Conservation (phyloP, 1,140 invertebrate genomes). For the Steinernema feltiae region DNA sequence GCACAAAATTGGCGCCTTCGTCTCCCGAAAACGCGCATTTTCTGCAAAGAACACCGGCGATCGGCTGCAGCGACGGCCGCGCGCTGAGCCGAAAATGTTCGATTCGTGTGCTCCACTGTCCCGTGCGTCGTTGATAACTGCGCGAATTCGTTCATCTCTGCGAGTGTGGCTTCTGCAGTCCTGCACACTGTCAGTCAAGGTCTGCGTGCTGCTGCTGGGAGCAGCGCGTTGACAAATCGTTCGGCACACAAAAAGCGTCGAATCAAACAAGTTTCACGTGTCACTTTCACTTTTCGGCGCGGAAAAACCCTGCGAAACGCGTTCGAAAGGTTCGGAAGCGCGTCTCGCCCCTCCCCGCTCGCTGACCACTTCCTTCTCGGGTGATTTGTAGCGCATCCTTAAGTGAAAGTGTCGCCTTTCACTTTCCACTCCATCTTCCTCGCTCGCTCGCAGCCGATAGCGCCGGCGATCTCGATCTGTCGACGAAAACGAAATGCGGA, state of each 20-base stretch:
- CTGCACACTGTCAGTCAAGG: too few species aligned
- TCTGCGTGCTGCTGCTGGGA: too few species aligned
- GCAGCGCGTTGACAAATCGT: not conserved
- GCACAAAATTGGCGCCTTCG: too few species aligned
- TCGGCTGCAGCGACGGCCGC: too few species aligned
- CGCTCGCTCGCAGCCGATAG: too few species aligned
- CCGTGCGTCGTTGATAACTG: too few species aligned
- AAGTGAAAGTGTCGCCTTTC: not conserved
- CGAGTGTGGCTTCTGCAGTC: too few species aligned
- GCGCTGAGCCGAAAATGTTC: too few species aligned
- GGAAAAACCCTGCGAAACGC: not conserved
- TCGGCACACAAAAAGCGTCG: not conserved
- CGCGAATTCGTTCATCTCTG: too few species aligned
- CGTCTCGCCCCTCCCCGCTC: not conserved
- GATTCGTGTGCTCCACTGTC: too few species aligned
- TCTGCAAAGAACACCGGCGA: too few species aligned
- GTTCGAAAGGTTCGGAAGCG: not conserved
- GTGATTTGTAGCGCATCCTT: not conserved
- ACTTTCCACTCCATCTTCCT: not conserved
- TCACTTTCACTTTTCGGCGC: not conserved
- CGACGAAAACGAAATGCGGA: constrained; percentile 10
- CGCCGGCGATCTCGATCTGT: not conserved
- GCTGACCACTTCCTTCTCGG: not conserved
- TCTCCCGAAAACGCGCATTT: too few species aligned
- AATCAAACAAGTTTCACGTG: not conserved